Evolutionary conservation across 1,140 invertebrate genomes (phyloP).

Genomic region (Ephestia elutella): DNA sequence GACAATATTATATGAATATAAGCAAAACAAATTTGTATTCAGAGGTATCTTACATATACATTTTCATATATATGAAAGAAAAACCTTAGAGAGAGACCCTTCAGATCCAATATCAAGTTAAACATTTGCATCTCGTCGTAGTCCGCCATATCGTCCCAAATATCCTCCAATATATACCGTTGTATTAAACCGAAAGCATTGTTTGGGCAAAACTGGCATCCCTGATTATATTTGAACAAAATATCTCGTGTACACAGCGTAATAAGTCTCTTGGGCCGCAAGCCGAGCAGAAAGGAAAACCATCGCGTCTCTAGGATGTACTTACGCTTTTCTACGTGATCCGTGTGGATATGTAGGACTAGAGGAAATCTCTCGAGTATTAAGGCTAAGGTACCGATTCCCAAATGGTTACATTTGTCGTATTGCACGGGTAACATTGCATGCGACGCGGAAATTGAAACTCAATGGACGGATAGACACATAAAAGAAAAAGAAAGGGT

Average conservation of each 20-base stretch:
- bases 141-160: constrained; percentile 32
- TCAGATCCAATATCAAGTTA: constrained; percentile 54
- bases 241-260: constrained; percentile 65
- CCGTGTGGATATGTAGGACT: constrained; percentile 52
- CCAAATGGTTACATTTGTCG: constrained; percentile 51
- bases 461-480: constrained; percentile 35
- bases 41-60: constrained; percentile 7
- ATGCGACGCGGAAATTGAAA: constrained; percentile 55
- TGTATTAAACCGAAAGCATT: constrained; percentile 52
- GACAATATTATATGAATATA: too few relatives aligned
- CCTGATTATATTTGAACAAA: constrained; percentile 72
- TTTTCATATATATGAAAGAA: constrained; percentile 26
- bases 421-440: constrained; percentile 43
- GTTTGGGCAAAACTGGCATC: constrained; percentile 58
- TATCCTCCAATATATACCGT: constrained; percentile 46
- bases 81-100: constrained; percentile 15
- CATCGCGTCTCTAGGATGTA: constrained; percentile 51
- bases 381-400: constrained; percentile 55
- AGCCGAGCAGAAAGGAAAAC: constrained; percentile 63
- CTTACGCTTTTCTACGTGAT: constrained; percentile 59
- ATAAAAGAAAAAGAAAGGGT: constrained; percentile 31
- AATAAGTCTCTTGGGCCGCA: constrained; percentile 67
- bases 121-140: constrained; percentile 52
- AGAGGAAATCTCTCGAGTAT: constrained; percentile 65
- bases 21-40: constrained; percentile 24